These are phyloP conservation scores for Calliphora vicina DNA, from an alignment of 1,140 invertebrate species.

Conservation along the genomic window DNA sequence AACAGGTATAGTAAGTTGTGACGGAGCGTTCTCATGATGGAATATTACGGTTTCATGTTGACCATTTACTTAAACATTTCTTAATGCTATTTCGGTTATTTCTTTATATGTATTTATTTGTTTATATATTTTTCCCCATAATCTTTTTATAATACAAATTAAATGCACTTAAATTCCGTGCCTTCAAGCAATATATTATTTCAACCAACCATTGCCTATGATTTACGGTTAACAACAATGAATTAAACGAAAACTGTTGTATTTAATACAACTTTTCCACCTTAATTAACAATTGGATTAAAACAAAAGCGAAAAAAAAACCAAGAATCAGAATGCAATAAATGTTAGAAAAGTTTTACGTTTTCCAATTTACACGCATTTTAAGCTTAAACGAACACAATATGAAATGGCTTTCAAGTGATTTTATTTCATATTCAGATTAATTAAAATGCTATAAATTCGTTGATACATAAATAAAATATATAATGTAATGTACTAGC, in stretches of 20 bases:
- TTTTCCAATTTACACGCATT: not conserved
- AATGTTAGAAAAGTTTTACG: not conserved
- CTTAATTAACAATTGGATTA: not conserved
- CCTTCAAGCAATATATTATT: not conserved
- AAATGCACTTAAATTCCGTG: not conserved
- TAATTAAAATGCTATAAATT: not conserved
- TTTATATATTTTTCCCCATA: no score
- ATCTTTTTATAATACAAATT: not conserved
- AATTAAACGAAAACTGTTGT: constrained; percentile 6
- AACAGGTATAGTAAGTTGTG: no score
- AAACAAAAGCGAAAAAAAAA: not conserved
- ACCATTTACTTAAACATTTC: no score
- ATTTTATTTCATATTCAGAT: not conserved
- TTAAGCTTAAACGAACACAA: not conserved
- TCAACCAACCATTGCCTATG: not conserved
- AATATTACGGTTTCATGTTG: no score
- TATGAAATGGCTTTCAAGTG: not conserved
- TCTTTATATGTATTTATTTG: no score
- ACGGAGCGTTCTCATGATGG: no score
- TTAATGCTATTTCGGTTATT: no score
- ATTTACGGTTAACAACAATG: not conserved
- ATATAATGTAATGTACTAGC: no score
- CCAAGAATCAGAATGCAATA: not conserved
- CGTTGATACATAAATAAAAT: not conserved
- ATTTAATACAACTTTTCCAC: not conserved